Evolutionary conservation across 2,797 vertebrate genomes (phyloP).

Genomic region (Pteronotus mesoamericanus): DNA sequence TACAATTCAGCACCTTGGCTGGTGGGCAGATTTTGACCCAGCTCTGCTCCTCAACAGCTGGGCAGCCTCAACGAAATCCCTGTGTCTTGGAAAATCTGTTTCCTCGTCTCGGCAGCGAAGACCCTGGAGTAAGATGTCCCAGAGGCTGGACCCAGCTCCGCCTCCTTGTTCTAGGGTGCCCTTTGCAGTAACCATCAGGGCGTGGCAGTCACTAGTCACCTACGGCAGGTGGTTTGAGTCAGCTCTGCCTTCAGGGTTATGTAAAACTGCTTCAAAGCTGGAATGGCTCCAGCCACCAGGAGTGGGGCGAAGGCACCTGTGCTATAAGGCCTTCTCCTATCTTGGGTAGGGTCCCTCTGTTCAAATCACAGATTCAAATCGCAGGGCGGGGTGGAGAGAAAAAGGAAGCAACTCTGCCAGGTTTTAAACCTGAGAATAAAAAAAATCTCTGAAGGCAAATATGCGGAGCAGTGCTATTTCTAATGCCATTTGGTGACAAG

Average conservation of each 20-base stretch:
- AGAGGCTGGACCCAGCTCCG: neutral
- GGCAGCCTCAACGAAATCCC: neutral
- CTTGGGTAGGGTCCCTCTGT: neutral
- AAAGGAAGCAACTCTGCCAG: neutral
- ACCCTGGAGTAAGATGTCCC: neutral
- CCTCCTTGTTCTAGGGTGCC: neutral
- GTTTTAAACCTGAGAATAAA: neutral
- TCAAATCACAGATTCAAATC: neutral
- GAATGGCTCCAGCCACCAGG: neutral
- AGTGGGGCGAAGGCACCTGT: neutral
- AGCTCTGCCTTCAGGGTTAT: neutral
- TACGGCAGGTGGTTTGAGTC: neutral
- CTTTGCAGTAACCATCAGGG: neutral
- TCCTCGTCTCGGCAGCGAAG: neutral
- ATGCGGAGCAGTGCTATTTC: conserved; percentile 11
- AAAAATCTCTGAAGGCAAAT: neutral
- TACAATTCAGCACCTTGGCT: neutral
- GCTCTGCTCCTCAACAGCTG: neutral
- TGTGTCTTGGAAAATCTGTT: neutral
- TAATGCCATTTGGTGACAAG: conserved; percentile 31
- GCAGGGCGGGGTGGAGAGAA: neutral
- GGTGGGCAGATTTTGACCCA: neutral
- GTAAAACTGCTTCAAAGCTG: conserved; percentile 2
- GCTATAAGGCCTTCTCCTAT: neutral
- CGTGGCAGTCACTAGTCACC: neutral